Base-by-base conservation (phyloP, 2,888 invertebrate species). In the Cancer borealis region DNA sequence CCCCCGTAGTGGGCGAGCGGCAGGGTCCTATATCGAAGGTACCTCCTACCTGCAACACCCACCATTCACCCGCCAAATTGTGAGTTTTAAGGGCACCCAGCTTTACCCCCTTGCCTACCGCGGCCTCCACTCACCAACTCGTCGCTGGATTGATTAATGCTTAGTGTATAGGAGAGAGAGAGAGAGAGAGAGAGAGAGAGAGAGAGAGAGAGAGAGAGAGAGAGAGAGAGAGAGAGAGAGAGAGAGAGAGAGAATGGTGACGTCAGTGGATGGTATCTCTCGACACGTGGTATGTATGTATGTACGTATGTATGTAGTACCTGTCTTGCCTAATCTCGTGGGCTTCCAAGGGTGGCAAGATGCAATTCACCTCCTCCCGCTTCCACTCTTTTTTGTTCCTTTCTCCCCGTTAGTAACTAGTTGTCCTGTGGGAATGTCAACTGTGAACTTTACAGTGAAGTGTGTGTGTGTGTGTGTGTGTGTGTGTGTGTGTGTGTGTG, bases 11-110 rank as follows among this genome's bases (percentile, higher is more conserved):
- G 84, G 90, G 90, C 60, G 54, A 60, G 90, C 60, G 30, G 49
- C 60, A 45, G 91, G 91, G 66, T 45, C 91, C 91, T 46, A 26
- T 46, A 91, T 39, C 21, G 91, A n/a, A 66, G 66, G 91, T 91
- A 91, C 91, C 91, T 91, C 39, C 26, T 91, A 91, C 91, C 91
- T 66, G 45, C 91, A 91, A 49, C 91, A 66, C 91, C 91, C 91
- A 45, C 66, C 91, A 91, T 91, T 91, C 91, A 91, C 91, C 45
- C 66, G 84, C 84, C 39, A 73, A 73, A 26, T 73, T 73, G 26
- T 73, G 73, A 73, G 30, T 39, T 84, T 84, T 84, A 84, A 30
- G 30, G 84, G 84, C 84, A 84, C 39, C 66, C 84, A 39, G 39
- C 84, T n/a, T 39, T 5, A 5, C 39, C 39, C 73, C 12, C n/a